Percentiles rank a stretch among this genome's conserved stretches.
Evolutionary conservation across 2,113 vertebrate genomes (phyloP).

Genomic region (Suncus etruscus): DNA sequence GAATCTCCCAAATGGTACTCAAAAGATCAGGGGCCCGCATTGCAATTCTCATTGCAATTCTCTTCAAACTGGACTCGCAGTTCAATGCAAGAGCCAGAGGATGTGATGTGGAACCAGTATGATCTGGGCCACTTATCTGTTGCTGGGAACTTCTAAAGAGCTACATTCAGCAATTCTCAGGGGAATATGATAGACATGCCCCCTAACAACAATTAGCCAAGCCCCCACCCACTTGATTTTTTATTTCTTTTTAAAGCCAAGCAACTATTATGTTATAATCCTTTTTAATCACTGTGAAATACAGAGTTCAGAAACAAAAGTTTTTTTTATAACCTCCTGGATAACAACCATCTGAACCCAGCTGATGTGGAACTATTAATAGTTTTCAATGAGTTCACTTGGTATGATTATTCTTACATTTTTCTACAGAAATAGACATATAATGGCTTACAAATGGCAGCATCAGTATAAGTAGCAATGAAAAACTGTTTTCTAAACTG

Average conservation of each 20-base stretch:
- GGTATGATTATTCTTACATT: neutral
- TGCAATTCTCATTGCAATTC: too few relatives aligned
- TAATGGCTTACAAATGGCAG: neutral
- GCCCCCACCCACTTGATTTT: neutral
- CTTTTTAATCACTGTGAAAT: neutral
- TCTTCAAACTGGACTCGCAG: too few relatives aligned
- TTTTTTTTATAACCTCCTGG: neutral
- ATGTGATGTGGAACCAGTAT: too few relatives aligned
- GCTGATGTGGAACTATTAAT: neutral
- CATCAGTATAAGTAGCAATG: neutral
- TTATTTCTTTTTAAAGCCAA: constrained; percentile 7
- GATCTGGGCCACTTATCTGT: too few relatives aligned
- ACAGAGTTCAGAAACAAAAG: constrained; percentile 21
- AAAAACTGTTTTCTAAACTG: constrained; percentile 2
- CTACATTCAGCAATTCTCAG: too few relatives aligned
- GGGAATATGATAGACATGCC: too few relatives aligned
- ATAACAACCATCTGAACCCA: neutral
- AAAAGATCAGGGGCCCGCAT: too few relatives aligned
- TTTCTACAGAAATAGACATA: neutral
- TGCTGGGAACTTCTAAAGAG: too few relatives aligned
- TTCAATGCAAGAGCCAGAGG: too few relatives aligned
- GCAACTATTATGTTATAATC: neutral
- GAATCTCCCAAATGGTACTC: too few relatives aligned
- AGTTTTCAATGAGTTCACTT: neutral
- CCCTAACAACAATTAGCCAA: too few relatives aligned